A percentile compares a stretch with the other conserved stretches of the same genome.
phyloP scores from a whole-genome alignment of 1,140 invertebrate species.

The Ostrea edulis region DNA sequence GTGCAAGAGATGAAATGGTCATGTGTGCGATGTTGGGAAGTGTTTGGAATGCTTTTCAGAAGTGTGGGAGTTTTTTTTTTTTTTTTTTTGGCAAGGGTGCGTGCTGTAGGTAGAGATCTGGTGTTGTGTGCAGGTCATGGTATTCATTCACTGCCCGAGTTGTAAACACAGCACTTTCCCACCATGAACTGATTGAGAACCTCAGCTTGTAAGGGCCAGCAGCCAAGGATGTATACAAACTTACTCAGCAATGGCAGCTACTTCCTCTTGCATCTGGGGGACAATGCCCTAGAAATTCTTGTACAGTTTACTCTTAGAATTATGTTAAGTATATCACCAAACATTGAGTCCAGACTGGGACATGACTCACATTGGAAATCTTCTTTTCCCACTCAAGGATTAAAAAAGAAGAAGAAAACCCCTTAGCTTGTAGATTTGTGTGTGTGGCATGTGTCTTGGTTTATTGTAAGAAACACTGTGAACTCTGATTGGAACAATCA shows the following conservation, averaged over 20 bases:
- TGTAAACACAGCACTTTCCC: slow-evolving; percentile 33
- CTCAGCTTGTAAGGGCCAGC: not conserved
- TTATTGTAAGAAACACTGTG: slow-evolving; percentile 7
- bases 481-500: slow-evolving; percentile 13
- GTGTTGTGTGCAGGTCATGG: not conserved
- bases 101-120: slow-evolving; percentile 23
- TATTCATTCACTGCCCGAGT: slow-evolving; percentile 24
- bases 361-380: slow-evolving; percentile 17
- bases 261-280: slow-evolving; percentile 20
- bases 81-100: slow-evolving; percentile 24
- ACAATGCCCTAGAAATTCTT: slow-evolving; percentile 15
- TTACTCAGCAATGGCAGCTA: not conserved
- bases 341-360: not conserved
- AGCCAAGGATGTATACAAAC: not conserved
- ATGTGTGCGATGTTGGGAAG: not conserved
- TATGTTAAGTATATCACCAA: slow-evolving; percentile 33
- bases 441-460: not conserved
- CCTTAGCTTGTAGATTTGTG: slow-evolving; percentile 10
- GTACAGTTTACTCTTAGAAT: not conserved
- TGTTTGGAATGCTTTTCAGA: not conserved
- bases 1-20: not conserved
- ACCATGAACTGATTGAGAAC: slow-evolving; percentile 2
- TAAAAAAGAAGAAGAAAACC: not conserved
- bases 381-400: slow-evolving; percentile 11
- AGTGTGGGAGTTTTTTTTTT: slow-evolving; percentile 26